These are phyloP conservation scores for Drosophila saltans DNA, from an alignment of 1,140 invertebrate species.

Conservation along the genomic window DNA sequence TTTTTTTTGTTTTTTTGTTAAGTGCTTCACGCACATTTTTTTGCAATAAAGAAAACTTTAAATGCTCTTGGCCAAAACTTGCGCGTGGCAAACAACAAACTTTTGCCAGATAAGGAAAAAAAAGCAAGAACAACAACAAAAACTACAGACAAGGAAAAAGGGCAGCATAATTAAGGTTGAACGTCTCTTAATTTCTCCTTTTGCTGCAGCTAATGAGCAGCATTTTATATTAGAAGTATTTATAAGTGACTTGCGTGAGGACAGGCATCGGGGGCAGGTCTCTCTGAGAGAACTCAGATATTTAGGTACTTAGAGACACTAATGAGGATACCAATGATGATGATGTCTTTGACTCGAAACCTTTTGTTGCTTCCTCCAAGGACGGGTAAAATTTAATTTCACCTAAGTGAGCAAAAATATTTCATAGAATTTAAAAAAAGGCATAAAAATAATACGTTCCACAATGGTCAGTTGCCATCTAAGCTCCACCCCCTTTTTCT, in stretches of 20 bases:
- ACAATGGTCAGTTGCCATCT: slow-evolving; percentile 38
- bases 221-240: slow-evolving; percentile 61
- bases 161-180: slow-evolving; percentile 73
- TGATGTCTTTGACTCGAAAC: slow-evolving; percentile 26
- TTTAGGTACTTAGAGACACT: slow-evolving; percentile 23
- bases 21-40: slow-evolving; percentile 51
- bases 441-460: slow-evolving; percentile 26
- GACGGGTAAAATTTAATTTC: slow-evolving; percentile 16
- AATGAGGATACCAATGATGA: slow-evolving; percentile 40
- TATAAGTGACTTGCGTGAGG: slow-evolving; percentile 69
- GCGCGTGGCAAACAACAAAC: slow-evolving; percentile 59
- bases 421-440: slow-evolving; percentile 34
- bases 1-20: slow-evolving; percentile 24
- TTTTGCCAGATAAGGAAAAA: slow-evolving; percentile 37
- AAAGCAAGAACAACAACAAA: slow-evolving; percentile 29
- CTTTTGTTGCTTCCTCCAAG: not conserved
- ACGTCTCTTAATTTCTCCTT: slow-evolving; percentile 66
- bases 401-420: slow-evolving; percentile 30
- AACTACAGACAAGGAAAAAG: slow-evolving; percentile 27
- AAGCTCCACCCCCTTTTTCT: not conserved
- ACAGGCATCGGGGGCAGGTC: not conserved
- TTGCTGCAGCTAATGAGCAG: slow-evolving; percentile 66
- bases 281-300: not conserved
- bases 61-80: slow-evolving; percentile 54
- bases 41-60: slow-evolving; percentile 60